Percentiles rank a stretch among this genome's conserved stretches.
phyloP scores from a whole-genome alignment of 2,797 vertebrate species.

The Karalla daura region DNA sequence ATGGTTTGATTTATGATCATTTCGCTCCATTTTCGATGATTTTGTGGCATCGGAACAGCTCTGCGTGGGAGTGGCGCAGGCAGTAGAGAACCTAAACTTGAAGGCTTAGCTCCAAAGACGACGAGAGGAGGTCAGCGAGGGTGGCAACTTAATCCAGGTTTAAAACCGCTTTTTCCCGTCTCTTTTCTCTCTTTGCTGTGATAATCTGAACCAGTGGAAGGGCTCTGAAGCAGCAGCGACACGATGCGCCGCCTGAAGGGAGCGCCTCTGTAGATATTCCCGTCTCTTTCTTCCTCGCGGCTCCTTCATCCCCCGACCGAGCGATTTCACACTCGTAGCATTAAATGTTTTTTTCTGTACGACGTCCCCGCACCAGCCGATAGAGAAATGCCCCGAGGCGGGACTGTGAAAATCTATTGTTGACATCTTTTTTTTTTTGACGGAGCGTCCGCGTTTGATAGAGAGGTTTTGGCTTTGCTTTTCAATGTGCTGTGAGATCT shows the following conservation, averaged over 20 bases:
- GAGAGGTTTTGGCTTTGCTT: conserved; percentile 19
- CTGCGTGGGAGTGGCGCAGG: too few relatives aligned
- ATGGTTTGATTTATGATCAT: too few relatives aligned
- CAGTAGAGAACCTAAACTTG: neutral
- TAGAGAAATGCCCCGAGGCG: conserved; percentile 12
- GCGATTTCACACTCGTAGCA: conserved; percentile 43
- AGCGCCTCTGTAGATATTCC: conserved; percentile 32
- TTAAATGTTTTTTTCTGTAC: conserved; percentile 40
- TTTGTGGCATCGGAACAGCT: conserved; percentile 13
- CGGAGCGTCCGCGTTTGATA: conserved; percentile 3
- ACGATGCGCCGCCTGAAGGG: conserved; percentile 10
- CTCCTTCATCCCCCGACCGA: conserved; percentile 1
- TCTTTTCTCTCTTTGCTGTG: neutral
- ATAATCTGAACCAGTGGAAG: conserved; percentile 20
- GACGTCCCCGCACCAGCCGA: conserved; percentile 26
- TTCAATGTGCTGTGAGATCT: neutral
- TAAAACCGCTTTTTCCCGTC: neutral
- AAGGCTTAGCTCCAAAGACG: conserved; percentile 21
- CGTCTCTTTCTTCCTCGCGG: conserved; percentile 28
- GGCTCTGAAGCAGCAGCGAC: neutral
- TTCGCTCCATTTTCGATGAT: neutral
- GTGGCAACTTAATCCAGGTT: neutral
- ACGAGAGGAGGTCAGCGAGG: neutral
- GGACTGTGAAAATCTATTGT: conserved; percentile 30
- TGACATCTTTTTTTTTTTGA: conserved; percentile 32